Evolutionary conservation across 2,888 invertebrate genomes (phyloP), one percentile per base, ranked within the genome.

Genomic region (Brenthis ino): DNA sequence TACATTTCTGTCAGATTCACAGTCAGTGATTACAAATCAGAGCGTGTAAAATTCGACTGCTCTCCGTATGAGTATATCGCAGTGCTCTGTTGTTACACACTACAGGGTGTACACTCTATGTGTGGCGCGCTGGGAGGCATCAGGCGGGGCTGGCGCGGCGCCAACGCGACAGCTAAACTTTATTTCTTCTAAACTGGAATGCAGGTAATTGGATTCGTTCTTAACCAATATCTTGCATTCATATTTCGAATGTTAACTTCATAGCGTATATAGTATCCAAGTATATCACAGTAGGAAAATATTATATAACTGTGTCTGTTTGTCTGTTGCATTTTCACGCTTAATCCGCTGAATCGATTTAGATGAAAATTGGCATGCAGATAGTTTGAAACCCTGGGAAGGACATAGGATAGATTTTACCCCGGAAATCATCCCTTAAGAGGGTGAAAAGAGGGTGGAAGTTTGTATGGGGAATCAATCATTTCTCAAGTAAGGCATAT

Each of bases 151-250:
- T 71, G 71, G 71, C 71, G n/a, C 56, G 20, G 13, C 55, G 71
- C 71, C 71, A 70, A n/a, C 55, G 71, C 71, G 65, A 70, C 48
- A 20, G 48, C 11, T 6, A n/a, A 48, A 65, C 50, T 55, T 13
- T 53, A 51, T 65, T 54, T 47, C 53, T 53, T 47, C 16, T 16
- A 54, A 58, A 66, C 47, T 47, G 47, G 54, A 60, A 58, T 58
- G 28, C 66, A 66, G 66, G 58, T 60, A 66, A 66, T 58, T 66
- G 58, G 58, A 51, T 54, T 37, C n/a, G 24, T 58, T 58, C 58
- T 28, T 58, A 48, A 58, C 2, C 8, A 8, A 50, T 43, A 16
- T 57, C 16, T 43, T 57, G 16, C 12, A 37, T 37, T n/a, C 16
- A 57, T 4, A 37, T 16, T 57, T 37, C n/a, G 37, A 16, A n/a